Evolutionary conservation across 2,113 vertebrate species (phyloP).

Genomic region (Piaya cayana): DNA sequence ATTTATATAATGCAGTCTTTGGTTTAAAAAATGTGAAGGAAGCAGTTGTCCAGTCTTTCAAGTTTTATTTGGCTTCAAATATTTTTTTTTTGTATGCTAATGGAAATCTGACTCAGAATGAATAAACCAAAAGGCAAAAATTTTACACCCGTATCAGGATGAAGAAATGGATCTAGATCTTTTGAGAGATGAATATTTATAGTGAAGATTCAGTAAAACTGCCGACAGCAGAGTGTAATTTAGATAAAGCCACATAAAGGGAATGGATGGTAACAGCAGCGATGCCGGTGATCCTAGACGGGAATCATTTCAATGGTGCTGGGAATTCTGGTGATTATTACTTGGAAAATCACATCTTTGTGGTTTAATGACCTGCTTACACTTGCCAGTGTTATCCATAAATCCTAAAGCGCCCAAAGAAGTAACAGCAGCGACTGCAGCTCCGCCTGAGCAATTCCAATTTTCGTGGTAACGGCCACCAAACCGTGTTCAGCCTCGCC

Average conservation of each 20-base stretch:
- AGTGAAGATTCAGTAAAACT: neutral
- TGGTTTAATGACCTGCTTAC: conserved; percentile 74
- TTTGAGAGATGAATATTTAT: neutral
- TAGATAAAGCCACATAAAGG: neutral
- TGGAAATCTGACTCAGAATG: neutral
- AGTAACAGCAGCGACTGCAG: conserved; percentile 29
- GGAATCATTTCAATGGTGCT: conserved; percentile 50
- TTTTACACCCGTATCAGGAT: neutral
- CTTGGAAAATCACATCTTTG: conserved; percentile 72
- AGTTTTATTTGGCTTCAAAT: conserved; percentile 42
- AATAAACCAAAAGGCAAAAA: neutral
- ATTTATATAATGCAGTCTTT: conserved; percentile 72
- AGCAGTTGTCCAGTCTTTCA: conserved; percentile 68
- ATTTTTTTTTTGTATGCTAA: neutral
- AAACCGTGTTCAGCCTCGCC: conserved; percentile 26
- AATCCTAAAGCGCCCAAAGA: conserved; percentile 59
- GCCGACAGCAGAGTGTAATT: neutral
- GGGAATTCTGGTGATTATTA: conserved; percentile 65
- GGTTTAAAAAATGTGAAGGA: conserved; percentile 68
- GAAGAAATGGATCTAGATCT: neutral
- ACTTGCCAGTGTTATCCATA: conserved; percentile 58
- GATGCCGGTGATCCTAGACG: neutral
- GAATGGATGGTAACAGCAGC: conserved; percentile 3
- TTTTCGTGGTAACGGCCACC: conserved; percentile 53
- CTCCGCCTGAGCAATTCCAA: conserved; percentile 56